Evolutionary conservation across 1,140 invertebrate genomes (phyloP).

Genomic region (Sitophilus oryzae): DNA sequence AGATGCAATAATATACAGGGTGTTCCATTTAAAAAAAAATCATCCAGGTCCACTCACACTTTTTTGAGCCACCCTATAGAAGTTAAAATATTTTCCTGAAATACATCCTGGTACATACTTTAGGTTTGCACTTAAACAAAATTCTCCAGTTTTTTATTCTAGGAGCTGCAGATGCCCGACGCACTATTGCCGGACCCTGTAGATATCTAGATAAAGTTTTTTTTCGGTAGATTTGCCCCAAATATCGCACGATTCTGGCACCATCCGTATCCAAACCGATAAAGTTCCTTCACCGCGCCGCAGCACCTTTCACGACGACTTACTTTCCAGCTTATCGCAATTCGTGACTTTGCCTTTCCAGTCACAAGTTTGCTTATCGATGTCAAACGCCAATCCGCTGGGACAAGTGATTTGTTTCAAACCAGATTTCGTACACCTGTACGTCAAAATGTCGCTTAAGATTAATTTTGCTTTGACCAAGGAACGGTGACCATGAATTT

Average conservation of each 20-base stretch:
- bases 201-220: too few species aligned
- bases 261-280: constrained; percentile 26
- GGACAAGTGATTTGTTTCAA: constrained; percentile 92
- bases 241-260: background rate
- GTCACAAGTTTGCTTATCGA: constrained; percentile 95
- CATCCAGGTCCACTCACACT: too few species aligned
- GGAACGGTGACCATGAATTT: constrained; percentile 38
- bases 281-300: constrained; percentile 35
- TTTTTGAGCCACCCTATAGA: too few species aligned
- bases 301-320: constrained; percentile 58
- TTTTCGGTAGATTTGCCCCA: too few species aligned
- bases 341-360: constrained; percentile 95
- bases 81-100: too few species aligned
- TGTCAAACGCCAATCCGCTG: constrained; percentile 90
- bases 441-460: constrained; percentile 35
- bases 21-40: too few species aligned
- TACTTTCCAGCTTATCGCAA: constrained; percentile 94
- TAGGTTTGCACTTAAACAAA: too few species aligned
- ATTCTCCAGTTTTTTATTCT: too few species aligned
- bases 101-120: too few species aligned
- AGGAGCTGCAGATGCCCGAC: too few species aligned
- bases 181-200: too few species aligned
- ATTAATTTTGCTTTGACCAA: constrained; percentile 36
- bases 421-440: constrained; percentile 86
- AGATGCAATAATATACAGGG: too few species aligned